phyloP scores from a whole-genome alignment of 1,140 invertebrate species.

The Lerema accius region DNA sequence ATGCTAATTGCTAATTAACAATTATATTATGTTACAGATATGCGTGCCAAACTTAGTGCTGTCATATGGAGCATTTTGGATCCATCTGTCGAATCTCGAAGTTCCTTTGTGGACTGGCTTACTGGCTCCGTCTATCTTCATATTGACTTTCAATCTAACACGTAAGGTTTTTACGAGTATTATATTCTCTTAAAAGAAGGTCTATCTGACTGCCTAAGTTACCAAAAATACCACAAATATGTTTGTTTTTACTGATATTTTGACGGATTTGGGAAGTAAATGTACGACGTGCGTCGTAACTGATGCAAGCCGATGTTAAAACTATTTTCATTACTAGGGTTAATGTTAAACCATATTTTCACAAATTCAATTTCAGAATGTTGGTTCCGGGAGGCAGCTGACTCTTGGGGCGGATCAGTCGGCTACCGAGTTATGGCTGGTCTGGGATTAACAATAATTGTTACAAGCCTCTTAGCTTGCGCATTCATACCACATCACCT shows the following conservation, averaged over 20 bases:
- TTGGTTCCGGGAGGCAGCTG: conserved; percentile 77
- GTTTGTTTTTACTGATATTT: too few species aligned
- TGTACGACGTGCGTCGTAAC: too few species aligned
- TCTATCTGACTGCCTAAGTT: too few species aligned
- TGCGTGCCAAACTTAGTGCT: conserved; percentile 64
- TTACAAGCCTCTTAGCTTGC: conserved; percentile 55
- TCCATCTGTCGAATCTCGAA: conserved; percentile 50
- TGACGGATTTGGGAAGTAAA: too few species aligned
- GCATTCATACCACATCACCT: conserved; percentile 54
- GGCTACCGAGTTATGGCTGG: conserved; percentile 69
- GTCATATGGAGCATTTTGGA: conserved; percentile 65
- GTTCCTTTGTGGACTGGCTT: conserved; percentile 62
- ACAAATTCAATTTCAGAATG: conserved; percentile 79
- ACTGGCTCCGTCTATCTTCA: conserved; percentile 55
- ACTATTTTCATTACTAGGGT: too few species aligned
- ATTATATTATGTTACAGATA: conserved; percentile 65
- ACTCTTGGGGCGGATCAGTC: conserved; percentile 69
- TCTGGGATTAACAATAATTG: conserved; percentile 57
- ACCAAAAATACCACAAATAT: too few species aligned
- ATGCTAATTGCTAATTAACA: too few species aligned
- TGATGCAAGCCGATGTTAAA: too few species aligned
- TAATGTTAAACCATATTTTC: too few species aligned
- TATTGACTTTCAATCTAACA: conserved; percentile 62
- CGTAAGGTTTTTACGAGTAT: conserved; percentile 54
- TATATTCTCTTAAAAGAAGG: conserved; percentile 20